A percentile compares a stretch with the other conserved stretches of the same genome.
phyloP scores from a whole-genome alignment of 2,113 vertebrate species.

The Colaptes auratus region DNA sequence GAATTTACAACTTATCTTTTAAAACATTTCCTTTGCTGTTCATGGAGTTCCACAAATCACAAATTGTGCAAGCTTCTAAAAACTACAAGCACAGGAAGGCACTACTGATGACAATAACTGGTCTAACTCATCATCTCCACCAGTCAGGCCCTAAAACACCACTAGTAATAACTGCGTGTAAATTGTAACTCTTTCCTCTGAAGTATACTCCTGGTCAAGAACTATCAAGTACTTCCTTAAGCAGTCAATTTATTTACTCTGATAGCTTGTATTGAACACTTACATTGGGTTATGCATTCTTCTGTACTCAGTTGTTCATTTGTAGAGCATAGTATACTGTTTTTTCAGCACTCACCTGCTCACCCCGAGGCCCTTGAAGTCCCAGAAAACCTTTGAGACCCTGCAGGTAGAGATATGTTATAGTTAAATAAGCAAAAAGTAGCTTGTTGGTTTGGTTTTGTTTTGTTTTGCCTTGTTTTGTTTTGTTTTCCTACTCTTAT shows the following conservation, averaged over 20 bases:
- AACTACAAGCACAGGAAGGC: neutral
- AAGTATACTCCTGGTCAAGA: neutral
- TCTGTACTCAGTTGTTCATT: neutral
- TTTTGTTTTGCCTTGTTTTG: neutral
- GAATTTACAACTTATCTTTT: neutral
- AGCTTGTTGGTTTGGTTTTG: too few species aligned
- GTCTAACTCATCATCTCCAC: neutral
- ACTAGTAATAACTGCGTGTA: neutral
- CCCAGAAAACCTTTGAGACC: slow-evolving; percentile 90
- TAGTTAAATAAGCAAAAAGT: neutral
- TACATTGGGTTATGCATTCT: neutral
- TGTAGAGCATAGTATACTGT: neutral
- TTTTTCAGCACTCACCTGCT: slow-evolving; percentile 81
- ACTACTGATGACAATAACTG: neutral
- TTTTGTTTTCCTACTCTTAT: neutral
- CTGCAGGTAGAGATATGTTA: slow-evolving; percentile 65
- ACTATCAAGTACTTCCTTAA: neutral
- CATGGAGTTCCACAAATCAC: neutral
- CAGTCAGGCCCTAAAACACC: neutral
- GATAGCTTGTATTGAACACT: neutral
- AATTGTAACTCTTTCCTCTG: neutral
- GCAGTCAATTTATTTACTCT: neutral
- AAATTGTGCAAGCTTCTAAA: neutral
- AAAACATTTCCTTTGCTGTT: neutral
- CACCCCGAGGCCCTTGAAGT: slow-evolving; percentile 81